A percentile compares a stretch with the other conserved stretches of the same genome.
Conservation (phyloP, 2,113 vertebrate genomes). For the Eretmodus cyanostictus region DNA sequence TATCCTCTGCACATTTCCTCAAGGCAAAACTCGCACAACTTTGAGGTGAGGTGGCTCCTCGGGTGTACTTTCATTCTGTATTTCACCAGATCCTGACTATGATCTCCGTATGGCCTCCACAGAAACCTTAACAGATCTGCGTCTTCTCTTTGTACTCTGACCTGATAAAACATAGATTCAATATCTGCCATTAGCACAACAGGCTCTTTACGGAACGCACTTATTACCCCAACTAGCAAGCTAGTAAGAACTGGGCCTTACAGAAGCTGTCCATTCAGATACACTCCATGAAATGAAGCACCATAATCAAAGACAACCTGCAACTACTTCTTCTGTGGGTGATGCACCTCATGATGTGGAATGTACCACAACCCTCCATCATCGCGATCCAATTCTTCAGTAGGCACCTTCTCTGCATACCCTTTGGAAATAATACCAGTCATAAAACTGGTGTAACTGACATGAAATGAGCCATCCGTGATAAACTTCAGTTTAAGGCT, state of each 20-base stretch:
- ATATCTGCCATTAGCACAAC: neutral
- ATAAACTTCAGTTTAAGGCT: fast-evolving
- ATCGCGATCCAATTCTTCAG: neutral
- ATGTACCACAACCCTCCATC: neutral
- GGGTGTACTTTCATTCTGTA: neutral
- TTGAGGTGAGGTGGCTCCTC: neutral
- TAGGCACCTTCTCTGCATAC: neutral
- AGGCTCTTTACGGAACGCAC: fast-evolving
- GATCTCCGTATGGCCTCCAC: fast-evolving
- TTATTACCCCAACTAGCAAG: neutral
- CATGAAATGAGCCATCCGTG: fast-evolving
- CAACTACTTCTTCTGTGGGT: no score
- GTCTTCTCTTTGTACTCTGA: neutral
- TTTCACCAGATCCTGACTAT: neutral
- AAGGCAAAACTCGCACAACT: fast-evolving
- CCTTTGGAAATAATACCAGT: neutral
- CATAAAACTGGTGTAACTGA: neutral
- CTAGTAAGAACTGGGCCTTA: neutral
- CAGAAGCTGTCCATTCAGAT: neutral
- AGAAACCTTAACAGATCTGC: neutral
- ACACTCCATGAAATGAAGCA: no score
- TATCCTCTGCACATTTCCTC: neutral
- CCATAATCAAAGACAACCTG: fast-evolving
- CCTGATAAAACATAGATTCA: neutral
- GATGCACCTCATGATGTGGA: no score